phyloP scores from a whole-genome alignment of 2,113 vertebrate species.

The Bufo gargarizans region DNA sequence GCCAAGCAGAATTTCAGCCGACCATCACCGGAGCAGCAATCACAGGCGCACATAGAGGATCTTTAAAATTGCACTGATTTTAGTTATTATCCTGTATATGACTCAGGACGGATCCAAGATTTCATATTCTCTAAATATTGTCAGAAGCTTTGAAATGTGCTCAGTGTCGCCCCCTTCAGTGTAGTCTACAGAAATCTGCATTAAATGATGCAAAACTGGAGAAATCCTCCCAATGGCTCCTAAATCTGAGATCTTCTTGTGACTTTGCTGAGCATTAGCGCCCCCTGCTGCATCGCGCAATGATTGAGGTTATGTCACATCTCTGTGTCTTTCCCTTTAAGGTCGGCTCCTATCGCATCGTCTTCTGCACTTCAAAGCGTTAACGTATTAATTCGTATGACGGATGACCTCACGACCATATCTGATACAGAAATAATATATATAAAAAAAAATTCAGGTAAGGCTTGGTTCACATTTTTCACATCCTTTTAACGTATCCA shows the following conservation, averaged over 20 bases:
- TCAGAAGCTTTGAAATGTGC: not conserved
- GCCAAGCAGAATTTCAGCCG: not conserved
- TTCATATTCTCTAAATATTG: not conserved
- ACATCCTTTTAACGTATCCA: too few relatives aligned
- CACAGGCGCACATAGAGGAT: not conserved
- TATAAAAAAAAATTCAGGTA: constrained; percentile 8
- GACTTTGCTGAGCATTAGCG: not conserved
- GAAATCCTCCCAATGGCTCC: not conserved
- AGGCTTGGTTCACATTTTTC: too few relatives aligned
- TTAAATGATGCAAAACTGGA: not conserved
- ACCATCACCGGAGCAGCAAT: not conserved
- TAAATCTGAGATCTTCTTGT: not conserved
- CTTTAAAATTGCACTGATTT: not conserved
- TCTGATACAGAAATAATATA: constrained; percentile 18
- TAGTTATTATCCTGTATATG: not conserved
- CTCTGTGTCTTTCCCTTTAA: too few relatives aligned
- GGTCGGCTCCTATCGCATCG: not conserved
- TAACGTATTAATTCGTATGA: constrained; percentile 22
- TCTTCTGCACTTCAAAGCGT: not conserved
- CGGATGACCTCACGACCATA: not conserved
- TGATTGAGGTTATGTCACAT: not conserved
- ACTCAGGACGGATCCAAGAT: not conserved
- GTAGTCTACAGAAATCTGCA: too few relatives aligned
- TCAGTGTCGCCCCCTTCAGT: not conserved
- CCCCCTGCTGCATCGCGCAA: not conserved